These are phyloP conservation scores for Yponomeuta plumbellus DNA, from an alignment of 2,888 invertebrate species.

Conservation along the genomic window DNA sequence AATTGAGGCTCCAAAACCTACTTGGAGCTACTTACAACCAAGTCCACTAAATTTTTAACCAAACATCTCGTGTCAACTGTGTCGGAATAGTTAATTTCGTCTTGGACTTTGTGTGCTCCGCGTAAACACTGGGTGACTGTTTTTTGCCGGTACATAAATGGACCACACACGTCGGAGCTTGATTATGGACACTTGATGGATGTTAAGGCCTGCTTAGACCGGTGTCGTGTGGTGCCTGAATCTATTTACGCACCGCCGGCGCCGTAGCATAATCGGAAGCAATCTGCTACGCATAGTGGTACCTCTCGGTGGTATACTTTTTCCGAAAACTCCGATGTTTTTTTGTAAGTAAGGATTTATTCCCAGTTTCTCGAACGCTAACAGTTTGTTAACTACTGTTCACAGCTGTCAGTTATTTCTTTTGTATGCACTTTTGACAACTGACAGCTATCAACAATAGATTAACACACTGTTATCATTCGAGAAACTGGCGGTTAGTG, in stretches of 20 bases:
- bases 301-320: no score
- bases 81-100: constrained; percentile 21
- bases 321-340: no score
- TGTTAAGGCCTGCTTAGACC: constrained; percentile 7
- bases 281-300: not conserved
- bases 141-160: constrained; percentile 13
- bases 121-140: constrained; percentile 4
- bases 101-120: constrained; percentile 5
- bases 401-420: no score
- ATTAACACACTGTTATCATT: no score
- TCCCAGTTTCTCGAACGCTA: no score
- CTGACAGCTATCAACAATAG: no score
- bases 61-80: constrained; percentile 42
- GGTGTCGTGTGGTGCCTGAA: not conserved
- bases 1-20: not conserved
- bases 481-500: no score
- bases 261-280: not conserved
- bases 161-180: constrained; percentile 46
- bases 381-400: no score
- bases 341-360: no score
- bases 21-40: not conserved
- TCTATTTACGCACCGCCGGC: not conserved
- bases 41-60: constrained; percentile 9
- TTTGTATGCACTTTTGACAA: no score
- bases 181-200: constrained; percentile 27